Evolutionary conservation across 2,888 invertebrate genomes (phyloP).

Genomic region (Ceraclea dissimilis): DNA sequence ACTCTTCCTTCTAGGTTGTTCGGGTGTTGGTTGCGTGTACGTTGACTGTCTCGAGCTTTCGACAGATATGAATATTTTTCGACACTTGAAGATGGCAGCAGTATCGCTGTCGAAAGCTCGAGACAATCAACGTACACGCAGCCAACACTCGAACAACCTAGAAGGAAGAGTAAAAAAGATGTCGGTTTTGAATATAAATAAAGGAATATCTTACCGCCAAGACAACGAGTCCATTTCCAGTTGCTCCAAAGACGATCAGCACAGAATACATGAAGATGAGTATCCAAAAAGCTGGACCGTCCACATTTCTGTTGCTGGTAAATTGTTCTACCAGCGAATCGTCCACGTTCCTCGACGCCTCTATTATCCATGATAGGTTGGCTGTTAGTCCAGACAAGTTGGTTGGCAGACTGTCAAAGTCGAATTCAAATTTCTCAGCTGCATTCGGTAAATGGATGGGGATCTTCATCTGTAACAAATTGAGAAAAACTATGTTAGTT

Average conservation of each 20-base stretch:
- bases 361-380: constrained; percentile 15
- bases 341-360: constrained; percentile 14
- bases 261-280: constrained; percentile 65
- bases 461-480: constrained; percentile 19
- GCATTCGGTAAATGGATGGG: constrained; percentile 12
- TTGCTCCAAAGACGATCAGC: constrained; percentile 72
- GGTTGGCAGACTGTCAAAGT: constrained; percentile 9
- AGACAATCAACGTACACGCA: no score
- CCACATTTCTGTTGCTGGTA: constrained; percentile 56
- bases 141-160: no score
- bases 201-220: constrained; percentile 46
- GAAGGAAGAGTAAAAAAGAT: no score
- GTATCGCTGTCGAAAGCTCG: no score
- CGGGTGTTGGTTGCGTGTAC: no score
- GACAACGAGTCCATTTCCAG: constrained; percentile 83
- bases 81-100: no score
- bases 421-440: constrained; percentile 14
- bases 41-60: no score
- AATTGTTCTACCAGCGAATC: constrained; percentile 15
- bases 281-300: constrained; percentile 58
- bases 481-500: background rate
- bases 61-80: no score
- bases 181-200: no score
- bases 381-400: constrained; percentile 11
- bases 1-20: no score